Base-by-base conservation (phyloP, 2,113 vertebrate species). In the Nothobranchius furzeri region DNA sequence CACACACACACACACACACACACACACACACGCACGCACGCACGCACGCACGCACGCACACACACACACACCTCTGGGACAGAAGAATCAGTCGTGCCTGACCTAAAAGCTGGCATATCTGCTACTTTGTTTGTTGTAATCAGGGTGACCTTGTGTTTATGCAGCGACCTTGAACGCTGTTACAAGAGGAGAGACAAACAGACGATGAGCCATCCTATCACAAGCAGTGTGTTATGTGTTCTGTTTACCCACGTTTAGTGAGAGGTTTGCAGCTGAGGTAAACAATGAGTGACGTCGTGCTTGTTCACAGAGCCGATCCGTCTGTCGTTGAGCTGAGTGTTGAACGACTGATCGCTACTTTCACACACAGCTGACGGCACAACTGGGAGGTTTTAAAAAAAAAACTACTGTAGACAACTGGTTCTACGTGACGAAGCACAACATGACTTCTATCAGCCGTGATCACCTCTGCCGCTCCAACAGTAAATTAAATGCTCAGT, bases 121-220 rank as follows among this genome's bases (percentile, higher is more conserved):
- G 69, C 61, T 65, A 55, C 74, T 78, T 73, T 81, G 81, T 86
- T 88, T 83, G 82, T 75, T 64, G 40, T 46, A 48, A 62, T 62
- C 78, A 47, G 51, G 36, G 12, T 69, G 73, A 82, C 83, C 82
- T 87, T 84, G 84, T 54, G 64, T 68, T 75, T 82, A 60, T 73
- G 54, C 54, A 49, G 71, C 8, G 40, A 78, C 87, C 83, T 86
- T 87, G 83, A 74, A 77, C 54, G 68, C 58, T 59, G 75, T 78
- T 78, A 79, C 75, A 73, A 76, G 54, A 73, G 60, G 46, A 83
- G 68, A 78, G 73, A 68, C 55, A 80, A 78, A 79, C 15, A 82
- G 70, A 82, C 76, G 25, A 11, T 20, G 54, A 66, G 37, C 57
- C 51, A 20, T 60, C 17, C 35, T 73, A 64, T 71, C 71, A 54